phyloP scores from a whole-genome alignment of 2,888 invertebrate genomes.

The Scaeva pyrastri region DNA sequence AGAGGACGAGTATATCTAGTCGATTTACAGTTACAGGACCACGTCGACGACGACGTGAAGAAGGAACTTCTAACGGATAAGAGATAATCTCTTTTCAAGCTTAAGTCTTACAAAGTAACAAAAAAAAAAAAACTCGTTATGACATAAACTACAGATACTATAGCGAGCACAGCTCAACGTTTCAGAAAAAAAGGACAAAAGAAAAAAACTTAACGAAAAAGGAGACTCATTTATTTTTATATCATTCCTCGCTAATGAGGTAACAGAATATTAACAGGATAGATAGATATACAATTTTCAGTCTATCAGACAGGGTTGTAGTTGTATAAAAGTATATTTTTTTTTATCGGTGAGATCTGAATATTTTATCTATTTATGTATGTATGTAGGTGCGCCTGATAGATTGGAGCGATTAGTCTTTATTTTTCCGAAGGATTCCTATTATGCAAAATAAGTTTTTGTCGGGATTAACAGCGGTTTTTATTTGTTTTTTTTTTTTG shows the following conservation, averaged over 20 bases:
- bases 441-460: background rate
- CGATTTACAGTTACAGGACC: background rate
- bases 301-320: background rate
- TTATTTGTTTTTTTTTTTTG: background rate
- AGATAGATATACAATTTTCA: constrained; percentile 14
- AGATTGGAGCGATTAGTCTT: constrained; percentile 56
- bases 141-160: constrained; percentile 8
- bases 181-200: constrained; percentile 18
- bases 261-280: constrained; percentile 65
- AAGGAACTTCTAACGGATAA: constrained; percentile 19
- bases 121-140: constrained; percentile 1
- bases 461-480: background rate
- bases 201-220: background rate
- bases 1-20: background rate
- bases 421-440: background rate
- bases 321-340: no score
- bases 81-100: constrained; percentile 51
- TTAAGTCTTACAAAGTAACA: background rate
- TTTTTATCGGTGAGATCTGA: constrained; percentile 48
- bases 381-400: constrained; percentile 25
- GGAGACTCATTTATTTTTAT: constrained; percentile 55
- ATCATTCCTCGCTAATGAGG: constrained; percentile 69
- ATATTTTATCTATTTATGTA: constrained; percentile 35
- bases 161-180: background rate
- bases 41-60: background rate